Percentiles rank a stretch among this genome's conserved stretches.
Conservation (phyloP, 2,888 invertebrate genomes). For the Epinotia brunnichana region DNA sequence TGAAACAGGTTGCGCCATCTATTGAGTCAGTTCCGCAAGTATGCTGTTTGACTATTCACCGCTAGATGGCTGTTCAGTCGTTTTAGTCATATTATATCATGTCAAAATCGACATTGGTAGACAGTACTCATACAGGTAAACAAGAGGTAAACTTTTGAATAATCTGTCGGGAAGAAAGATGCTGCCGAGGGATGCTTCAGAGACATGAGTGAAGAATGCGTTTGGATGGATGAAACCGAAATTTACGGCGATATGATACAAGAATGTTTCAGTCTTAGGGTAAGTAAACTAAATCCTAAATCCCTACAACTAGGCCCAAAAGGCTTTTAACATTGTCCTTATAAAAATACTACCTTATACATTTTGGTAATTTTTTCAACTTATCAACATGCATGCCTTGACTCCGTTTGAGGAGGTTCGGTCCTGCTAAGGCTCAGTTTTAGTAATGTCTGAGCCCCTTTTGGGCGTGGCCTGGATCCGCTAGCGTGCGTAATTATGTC, state of each 20-base stretch:
- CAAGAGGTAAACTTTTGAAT: too few species aligned
- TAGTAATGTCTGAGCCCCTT: not conserved
- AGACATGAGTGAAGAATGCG: not conserved
- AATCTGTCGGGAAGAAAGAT: too few species aligned
- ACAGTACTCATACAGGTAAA: not conserved
- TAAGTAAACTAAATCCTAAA: not conserved
- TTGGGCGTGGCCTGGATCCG: not conserved
- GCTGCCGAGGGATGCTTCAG: not conserved
- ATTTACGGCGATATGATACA: not conserved
- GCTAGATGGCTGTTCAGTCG: conserved; percentile 8
- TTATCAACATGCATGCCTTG: too few species aligned
- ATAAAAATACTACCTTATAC: too few species aligned
- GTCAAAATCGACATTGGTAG: not conserved
- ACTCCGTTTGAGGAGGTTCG: too few species aligned
- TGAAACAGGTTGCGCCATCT: too few species aligned
- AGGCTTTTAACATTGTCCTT: too few species aligned
- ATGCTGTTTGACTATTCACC: conserved; percentile 3
- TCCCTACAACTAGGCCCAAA: too few species aligned
- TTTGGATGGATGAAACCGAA: conserved; percentile 4
- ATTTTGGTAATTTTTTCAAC: too few species aligned
- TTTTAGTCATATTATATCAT: not conserved
- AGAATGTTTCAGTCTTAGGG: not conserved
- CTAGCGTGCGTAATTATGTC: not conserved
- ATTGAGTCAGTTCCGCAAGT: too few species aligned
- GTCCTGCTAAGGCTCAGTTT: too few species aligned